A percentile compares a stretch with the other conserved stretches of the same genome.
These are phyloP conservation scores for Zaprionus capensis DNA, from an alignment of 1,140 invertebrate species.

Conservation along the genomic window DNA sequence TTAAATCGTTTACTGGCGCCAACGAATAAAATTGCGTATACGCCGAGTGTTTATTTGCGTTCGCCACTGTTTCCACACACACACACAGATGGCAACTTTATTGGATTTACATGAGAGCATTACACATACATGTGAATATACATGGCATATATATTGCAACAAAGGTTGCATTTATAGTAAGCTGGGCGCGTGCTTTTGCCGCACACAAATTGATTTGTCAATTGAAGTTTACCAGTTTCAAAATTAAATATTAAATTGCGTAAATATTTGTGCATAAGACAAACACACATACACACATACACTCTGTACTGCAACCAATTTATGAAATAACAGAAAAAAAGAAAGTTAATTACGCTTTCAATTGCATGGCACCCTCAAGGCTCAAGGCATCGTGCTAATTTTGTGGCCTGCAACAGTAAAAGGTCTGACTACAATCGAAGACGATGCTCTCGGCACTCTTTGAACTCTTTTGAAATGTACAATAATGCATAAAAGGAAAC, in stretches of 20 bases:
- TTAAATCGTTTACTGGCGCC: not conserved
- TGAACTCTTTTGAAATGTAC: not conserved
- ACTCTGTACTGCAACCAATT: not conserved
- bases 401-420: not conserved
- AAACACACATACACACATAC: not conserved
- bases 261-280: not conserved
- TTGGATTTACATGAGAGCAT: not conserved
- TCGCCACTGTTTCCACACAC: not conserved
- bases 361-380: not conserved
- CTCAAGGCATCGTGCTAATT: not conserved
- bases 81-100: not conserved
- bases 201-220: constrained; percentile 5
- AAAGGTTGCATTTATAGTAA: constrained; percentile 1
- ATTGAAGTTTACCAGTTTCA: constrained; percentile 1
- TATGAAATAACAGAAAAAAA: not conserved
- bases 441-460: not conserved
- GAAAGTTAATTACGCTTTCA: not conserved
- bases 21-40: constrained; percentile 1
- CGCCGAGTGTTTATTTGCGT: not conserved
- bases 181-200: not conserved
- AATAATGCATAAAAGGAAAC: constrained; percentile 2
- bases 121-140: not conserved
- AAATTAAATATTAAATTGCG: constrained; percentile 1
- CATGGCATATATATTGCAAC: not conserved
- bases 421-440: not conserved